Base-by-base conservation (phyloP, 1,140 invertebrate species). In the Chelonus insularis region DNA sequence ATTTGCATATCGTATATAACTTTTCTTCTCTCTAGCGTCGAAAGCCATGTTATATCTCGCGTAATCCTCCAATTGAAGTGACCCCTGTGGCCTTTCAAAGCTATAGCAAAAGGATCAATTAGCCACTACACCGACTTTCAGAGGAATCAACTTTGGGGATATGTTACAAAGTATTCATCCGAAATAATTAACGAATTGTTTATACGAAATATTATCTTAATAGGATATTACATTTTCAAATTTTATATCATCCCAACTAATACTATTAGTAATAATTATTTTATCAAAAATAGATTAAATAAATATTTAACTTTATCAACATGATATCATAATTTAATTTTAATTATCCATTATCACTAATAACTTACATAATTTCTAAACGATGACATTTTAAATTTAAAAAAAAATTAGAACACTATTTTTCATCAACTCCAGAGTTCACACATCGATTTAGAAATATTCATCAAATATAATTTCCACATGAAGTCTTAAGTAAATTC, bases 281-380 rank as follows among this genome's bases (percentile, higher is more conserved):
- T n/a, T n/a, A n/a, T n/a, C n/a, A n/a, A n/a, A n/a, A n/a, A n/a
- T n/a, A n/a, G n/a, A n/a, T n/a, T n/a, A n/a, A n/a, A n/a, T n/a
- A n/a, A n/a, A n/a, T n/a, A n/a, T n/a, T n/a, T n/a, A n/a, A n/a
- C n/a, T n/a, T n/a, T n/a, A n/a, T n/a, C n/a, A n/a, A n/a, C n/a
- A n/a, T n/a, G n/a, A n/a, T n/a, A n/a, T n/a, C n/a, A n/a, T n/a
- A n/a, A n/a, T n/a, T n/a, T n/a, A n/a, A n/a, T n/a, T n/a, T n/a
- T n/a, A n/a, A n/a, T 29, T 29, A 18, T 34, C 1, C n/a, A 11
- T 52, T 52, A 6, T 8, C 12, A 32, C n/a, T 12, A 12, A 36
- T n/a, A 54, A 80, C 79, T 81, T 78, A 81, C 79, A 48, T 80
- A 81, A 73, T 72, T 77, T 61, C 76, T 77, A 63, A 75, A 80